These are phyloP conservation scores for Dicycla oo DNA, from an alignment of 2,888 invertebrate genomes.

Conservation along the genomic window DNA sequence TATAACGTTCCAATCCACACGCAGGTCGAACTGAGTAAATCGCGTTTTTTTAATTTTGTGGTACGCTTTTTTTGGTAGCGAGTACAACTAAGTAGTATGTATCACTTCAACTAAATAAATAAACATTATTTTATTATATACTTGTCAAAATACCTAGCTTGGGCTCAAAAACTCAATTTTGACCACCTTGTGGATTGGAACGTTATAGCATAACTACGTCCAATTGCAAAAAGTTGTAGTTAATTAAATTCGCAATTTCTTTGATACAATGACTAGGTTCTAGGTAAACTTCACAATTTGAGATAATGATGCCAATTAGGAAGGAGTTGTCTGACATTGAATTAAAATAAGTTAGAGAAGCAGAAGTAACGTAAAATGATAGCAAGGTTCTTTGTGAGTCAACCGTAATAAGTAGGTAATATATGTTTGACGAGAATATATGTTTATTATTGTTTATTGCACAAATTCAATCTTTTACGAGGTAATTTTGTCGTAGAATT, in stretches of 20 bases:
- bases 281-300: constrained; percentile 20
- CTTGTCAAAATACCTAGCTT: too few relatives aligned
- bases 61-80: too few relatives aligned
- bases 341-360: constrained; percentile 15
- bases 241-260: constrained; percentile 9
- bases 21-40: too few relatives aligned
- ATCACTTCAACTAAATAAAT: too few relatives aligned
- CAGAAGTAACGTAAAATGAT: constrained; percentile 21
- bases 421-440: background rate
- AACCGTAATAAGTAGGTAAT: constrained; percentile 5
- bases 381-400: constrained; percentile 17
- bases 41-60: too few relatives aligned
- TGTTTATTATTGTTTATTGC: background rate
- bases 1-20: too few relatives aligned
- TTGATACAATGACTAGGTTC: constrained; percentile 7
- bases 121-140: too few relatives aligned
- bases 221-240: background rate
- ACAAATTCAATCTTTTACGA: background rate
- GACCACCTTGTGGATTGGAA: too few relatives aligned
- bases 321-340: constrained; percentile 42
- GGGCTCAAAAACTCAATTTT: too few relatives aligned
- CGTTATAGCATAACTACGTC: too few relatives aligned
- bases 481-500: background rate
- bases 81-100: too few relatives aligned
- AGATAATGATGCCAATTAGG: constrained; percentile 48